A percentile compares a stretch with the other conserved stretches of the same genome.
Conservation (phyloP, 2,797 vertebrate genomes). For the Coregonus ussuriensis region DNA sequence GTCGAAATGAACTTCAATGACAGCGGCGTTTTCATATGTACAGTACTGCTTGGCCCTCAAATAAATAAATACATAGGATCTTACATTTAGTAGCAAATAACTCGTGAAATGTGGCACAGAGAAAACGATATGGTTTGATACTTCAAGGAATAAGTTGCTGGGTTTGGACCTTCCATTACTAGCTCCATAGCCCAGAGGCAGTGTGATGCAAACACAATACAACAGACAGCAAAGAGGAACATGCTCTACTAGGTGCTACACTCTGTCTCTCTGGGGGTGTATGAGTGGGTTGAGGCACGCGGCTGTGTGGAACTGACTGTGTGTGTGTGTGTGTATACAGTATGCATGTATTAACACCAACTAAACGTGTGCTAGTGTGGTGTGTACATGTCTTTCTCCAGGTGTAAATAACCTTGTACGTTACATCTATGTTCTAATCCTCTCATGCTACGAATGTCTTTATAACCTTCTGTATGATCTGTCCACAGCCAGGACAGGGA, state of each 20-base stretch:
- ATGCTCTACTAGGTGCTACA: constrained; percentile 50
- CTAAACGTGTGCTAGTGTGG: not conserved
- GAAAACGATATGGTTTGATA: constrained; percentile 13
- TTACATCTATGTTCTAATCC: not conserved
- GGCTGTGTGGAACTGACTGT: constrained; percentile 9
- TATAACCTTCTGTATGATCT: no score
- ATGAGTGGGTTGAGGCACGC: no score
- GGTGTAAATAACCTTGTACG: no score
- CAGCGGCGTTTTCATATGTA: no score
- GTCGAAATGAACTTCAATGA: no score
- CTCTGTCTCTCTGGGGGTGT: no score
- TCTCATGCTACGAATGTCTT: no score
- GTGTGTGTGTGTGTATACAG: not conserved
- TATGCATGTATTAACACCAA: not conserved
- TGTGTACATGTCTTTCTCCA: not conserved
- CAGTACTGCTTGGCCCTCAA: constrained; percentile 14
- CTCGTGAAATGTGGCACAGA: constrained; percentile 39
- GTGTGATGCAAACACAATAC: constrained; percentile 41
- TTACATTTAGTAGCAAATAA: constrained; percentile 7
- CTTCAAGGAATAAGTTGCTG: constrained; percentile 9
- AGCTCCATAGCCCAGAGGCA: constrained; percentile 45
- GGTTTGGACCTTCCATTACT: constrained; percentile 9
- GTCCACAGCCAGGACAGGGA: no score
- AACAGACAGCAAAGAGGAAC: constrained; percentile 13
- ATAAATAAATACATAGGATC: constrained; percentile 66